phyloP scores from a whole-genome alignment of 1,140 invertebrate genomes.

The Ceratina calcarata region DNA sequence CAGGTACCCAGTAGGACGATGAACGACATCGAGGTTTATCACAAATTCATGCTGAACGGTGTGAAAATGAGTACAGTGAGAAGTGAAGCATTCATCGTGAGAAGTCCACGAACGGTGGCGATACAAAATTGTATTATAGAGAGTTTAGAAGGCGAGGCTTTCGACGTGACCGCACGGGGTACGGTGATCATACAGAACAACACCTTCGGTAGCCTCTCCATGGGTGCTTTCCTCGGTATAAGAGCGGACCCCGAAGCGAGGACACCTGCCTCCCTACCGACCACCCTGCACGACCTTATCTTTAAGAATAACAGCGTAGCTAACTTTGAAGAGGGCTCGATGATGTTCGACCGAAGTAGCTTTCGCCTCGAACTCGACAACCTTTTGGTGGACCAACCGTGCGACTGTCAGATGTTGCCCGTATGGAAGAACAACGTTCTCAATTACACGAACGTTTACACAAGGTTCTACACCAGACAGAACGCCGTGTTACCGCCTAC shows the following conservation, averaged over 20 bases:
- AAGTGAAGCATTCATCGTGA: constrained; percentile 82
- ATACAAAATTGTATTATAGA: constrained; percentile 84
- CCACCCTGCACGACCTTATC: constrained; percentile 78
- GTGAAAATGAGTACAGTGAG: constrained; percentile 75
- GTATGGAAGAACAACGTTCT: constrained; percentile 77
- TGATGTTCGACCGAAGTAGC: constrained; percentile 82
- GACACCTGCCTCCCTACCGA: constrained; percentile 11
- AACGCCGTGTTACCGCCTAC: constrained; percentile 48
- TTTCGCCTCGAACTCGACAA: constrained; percentile 82
- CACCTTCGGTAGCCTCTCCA: constrained; percentile 80
- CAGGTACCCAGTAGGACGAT: constrained; percentile 85
- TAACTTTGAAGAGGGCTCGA: constrained; percentile 81
- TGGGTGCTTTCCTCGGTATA: constrained; percentile 84
- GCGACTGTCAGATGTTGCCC: constrained; percentile 81
- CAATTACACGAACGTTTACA: constrained; percentile 75
- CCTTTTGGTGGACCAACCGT: constrained; percentile 82
- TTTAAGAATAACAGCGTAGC: constrained; percentile 85
- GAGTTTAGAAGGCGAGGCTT: constrained; percentile 84
- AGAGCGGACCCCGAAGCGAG: constrained; percentile 79
- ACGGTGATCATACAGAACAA: constrained; percentile 86
- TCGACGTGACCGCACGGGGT: constrained; percentile 83
- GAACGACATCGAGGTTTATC: constrained; percentile 86
- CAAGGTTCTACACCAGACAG: constrained; percentile 60
- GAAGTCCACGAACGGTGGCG: constrained; percentile 81
- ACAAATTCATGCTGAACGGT: constrained; percentile 82